phyloP scores from a whole-genome alignment of 2,113 vertebrate genomes.

The Centropus bengalensis region DNA sequence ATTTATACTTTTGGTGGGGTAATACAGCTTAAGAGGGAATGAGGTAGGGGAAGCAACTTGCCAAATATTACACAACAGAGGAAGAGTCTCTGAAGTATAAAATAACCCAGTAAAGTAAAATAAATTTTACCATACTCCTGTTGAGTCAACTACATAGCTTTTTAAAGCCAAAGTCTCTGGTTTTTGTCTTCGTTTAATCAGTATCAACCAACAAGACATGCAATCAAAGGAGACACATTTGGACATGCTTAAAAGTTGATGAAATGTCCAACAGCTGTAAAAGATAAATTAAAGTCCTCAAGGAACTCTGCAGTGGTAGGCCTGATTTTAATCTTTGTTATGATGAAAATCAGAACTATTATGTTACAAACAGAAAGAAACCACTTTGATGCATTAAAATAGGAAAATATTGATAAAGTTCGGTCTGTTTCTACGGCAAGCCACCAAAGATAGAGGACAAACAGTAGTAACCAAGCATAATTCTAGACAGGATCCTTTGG shows the following conservation, averaged over 20 bases:
- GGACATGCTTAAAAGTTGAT: not conserved
- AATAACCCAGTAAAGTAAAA: not conserved
- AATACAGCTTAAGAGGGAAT: not conserved
- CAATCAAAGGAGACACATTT: not conserved
- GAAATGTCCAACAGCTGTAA: not conserved
- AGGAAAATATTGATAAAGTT: not conserved
- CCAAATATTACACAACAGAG: not conserved
- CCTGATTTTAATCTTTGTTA: not conserved
- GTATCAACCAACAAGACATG: not conserved
- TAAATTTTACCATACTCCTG: not conserved
- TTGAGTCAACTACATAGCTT: not conserved
- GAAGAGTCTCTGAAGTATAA: not conserved
- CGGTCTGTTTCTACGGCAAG: accelerated
- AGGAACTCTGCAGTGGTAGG: not conserved
- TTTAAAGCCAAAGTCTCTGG: not conserved
- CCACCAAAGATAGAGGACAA: not conserved
- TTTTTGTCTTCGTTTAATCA: not conserved
- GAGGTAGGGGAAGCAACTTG: not conserved
- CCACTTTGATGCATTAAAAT: not conserved
- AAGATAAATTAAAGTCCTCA: not conserved
- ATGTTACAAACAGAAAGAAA: not conserved
- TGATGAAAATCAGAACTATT: not conserved
- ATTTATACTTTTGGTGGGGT: not conserved
- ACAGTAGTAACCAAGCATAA: not conserved
- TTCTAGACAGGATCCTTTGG: not conserved